phyloP scores from a whole-genome alignment of 2,888 invertebrate genomes.

The Bellardia pandia region DNA sequence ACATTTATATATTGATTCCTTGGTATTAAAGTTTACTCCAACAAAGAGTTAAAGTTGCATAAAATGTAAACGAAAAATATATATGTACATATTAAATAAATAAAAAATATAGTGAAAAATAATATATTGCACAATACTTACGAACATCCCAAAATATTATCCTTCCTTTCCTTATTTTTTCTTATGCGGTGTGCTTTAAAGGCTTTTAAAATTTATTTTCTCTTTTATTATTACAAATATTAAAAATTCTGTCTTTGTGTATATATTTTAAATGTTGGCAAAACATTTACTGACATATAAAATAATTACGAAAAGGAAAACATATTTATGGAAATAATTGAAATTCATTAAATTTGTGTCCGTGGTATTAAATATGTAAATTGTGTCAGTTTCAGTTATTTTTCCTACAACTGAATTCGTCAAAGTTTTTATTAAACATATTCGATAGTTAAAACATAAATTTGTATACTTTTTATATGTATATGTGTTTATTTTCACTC shows the following conservation, averaged over 20 bases:
- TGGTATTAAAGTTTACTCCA: slow-evolving; percentile 53
- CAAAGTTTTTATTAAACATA: too few species aligned
- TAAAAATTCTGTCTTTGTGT: not conserved
- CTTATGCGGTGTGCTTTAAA: not conserved
- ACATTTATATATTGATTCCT: slow-evolving; percentile 65
- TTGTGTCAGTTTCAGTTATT: not conserved
- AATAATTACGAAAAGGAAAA: slow-evolving; percentile 23
- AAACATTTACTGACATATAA: slow-evolving; percentile 16
- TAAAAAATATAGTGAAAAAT: slow-evolving; percentile 2
- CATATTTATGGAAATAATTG: not conserved
- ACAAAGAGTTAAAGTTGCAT: slow-evolving; percentile 43
- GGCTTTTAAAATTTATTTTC: slow-evolving; percentile 9
- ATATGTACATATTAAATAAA: slow-evolving; percentile 31
- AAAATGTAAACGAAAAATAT: slow-evolving; percentile 21
- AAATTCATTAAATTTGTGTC: not conserved
- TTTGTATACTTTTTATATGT: too few species aligned
- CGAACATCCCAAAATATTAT: slow-evolving; percentile 17
- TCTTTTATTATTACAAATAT: slow-evolving; percentile 3
- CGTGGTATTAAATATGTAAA: not conserved
- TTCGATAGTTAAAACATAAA: too few species aligned
- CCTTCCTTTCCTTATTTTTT: not conserved
- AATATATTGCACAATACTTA: not conserved
- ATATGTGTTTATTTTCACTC: too few species aligned
- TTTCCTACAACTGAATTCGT: too few species aligned
- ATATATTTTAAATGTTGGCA: not conserved